phyloP scores from a whole-genome alignment of 2,113 vertebrate genomes.

The Pomatostomus ruficeps region DNA sequence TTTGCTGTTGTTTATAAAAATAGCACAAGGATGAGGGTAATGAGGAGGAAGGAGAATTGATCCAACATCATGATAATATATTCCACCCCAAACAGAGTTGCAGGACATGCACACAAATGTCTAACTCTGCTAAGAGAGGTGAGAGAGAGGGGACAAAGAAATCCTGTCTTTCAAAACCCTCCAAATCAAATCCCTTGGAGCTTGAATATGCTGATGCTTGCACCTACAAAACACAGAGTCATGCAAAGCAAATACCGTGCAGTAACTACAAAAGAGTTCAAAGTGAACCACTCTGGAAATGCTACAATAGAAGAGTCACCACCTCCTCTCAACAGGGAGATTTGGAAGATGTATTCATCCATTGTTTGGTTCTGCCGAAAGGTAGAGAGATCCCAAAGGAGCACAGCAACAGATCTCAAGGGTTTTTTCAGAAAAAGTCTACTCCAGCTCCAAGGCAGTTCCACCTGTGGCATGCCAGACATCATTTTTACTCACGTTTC shows the following conservation, averaged over 20 bases:
- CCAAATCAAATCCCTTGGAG: neutral
- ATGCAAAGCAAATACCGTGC: neutral
- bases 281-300: neutral
- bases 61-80: neutral
- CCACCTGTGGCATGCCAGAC: neutral
- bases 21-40: neutral
- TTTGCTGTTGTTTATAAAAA: neutral
- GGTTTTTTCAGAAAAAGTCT: neutral
- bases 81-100: neutral
- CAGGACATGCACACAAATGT: neutral
- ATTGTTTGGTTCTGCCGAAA: neutral
- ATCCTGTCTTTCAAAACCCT: neutral
- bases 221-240: neutral
- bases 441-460: neutral
- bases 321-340: neutral
- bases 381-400: neutral
- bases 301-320: neutral
- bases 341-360: neutral
- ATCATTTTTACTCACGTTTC: neutral
- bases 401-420: neutral
- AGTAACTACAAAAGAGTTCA: neutral
- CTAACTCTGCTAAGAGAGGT: neutral
- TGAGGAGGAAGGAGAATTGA: neutral
- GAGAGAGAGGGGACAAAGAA: neutral
- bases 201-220: neutral